Evolutionary conservation across 2,797 vertebrate species (phyloP).

Genomic region (Okamejei kenojei): DNA sequence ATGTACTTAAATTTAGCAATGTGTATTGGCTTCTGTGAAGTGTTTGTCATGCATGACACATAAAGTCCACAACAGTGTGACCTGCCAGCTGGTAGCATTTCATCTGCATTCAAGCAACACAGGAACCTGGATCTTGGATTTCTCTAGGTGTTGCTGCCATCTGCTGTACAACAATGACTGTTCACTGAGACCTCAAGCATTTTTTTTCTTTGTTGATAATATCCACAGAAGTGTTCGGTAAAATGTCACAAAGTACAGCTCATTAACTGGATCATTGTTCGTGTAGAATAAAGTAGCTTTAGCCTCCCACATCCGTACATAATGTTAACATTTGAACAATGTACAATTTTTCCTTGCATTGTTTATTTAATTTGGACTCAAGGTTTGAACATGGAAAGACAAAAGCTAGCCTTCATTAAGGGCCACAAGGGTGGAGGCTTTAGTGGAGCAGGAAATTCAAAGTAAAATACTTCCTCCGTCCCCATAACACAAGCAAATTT

Average conservation of each 20-base stretch:
- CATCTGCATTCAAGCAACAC: background rate
- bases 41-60: background rate
- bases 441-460: background rate
- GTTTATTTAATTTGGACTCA: conserved; percentile 21
- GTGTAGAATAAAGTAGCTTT: background rate
- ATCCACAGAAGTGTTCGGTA: background rate
- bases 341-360: background rate
- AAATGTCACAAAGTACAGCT: background rate
- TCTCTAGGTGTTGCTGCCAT: conserved; percentile 18
- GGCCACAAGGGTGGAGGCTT: background rate
- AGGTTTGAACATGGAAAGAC: background rate
- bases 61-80: background rate
- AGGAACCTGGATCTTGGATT: background rate
- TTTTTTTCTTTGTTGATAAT: background rate
- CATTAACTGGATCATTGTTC: background rate
- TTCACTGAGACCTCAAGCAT: background rate
- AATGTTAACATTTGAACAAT: background rate
- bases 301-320: background rate
- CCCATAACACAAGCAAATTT: background rate
- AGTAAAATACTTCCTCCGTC: conserved; percentile 22
- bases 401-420: conserved; percentile 4
- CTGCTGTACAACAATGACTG: background rate
- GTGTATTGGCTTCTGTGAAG: background rate
- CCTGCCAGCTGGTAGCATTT: background rate
- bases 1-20: background rate